Base-by-base conservation (phyloP, 2,113 vertebrate genomes). In the Lota lota region DNA sequence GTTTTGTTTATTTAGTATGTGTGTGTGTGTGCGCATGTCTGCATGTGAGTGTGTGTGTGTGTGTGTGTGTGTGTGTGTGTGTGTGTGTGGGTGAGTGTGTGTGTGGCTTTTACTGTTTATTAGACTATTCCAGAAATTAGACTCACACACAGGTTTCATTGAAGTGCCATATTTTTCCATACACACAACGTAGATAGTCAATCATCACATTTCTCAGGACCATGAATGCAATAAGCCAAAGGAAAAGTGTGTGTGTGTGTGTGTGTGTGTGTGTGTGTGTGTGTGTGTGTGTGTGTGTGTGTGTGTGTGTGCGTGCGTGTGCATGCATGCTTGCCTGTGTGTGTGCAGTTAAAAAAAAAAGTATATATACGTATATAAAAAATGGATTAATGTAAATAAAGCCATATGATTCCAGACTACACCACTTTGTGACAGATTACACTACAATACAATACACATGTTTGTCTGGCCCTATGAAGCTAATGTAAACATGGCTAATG, bases 151-250 rank as follows among this genome's bases (percentile, higher is more conserved):
- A 73, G 71, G 63, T 72, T 84, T 77, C 75, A 83, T 80, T 73
- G 66, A 69, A 64, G 75, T 74, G 74, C 68, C 57, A 69, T 47
- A 47, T 69, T 74, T 79, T 87, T 86, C 78, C 75, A 78, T 77
- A 75, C 84, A 80, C 64, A 73, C 72, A 64, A 24, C 75, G 67
- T 60, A 70, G 54, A 60, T 61, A 2, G 66, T 76, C 58, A 61
- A 22, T 81, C 76, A 22, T 66, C 53, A 73, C 59, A 1, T 75
- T 56, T 66, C 60, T 75, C 69, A 75, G 72, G 56, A 8, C 70
- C 75, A 69, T 68, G 79, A 70, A 69, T 5, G 1, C n/a, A 70
- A 68, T 40, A 33, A 67, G 83, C 81, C 84, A 84, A 83, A 66
- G 76, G 21, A 66, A 85, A 71, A 82, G 16, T 18, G 14, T 68